These are phyloP conservation scores for Phorcus lineatus DNA, from an alignment of 2,888 invertebrate species.

Conservation along the genomic window DNA sequence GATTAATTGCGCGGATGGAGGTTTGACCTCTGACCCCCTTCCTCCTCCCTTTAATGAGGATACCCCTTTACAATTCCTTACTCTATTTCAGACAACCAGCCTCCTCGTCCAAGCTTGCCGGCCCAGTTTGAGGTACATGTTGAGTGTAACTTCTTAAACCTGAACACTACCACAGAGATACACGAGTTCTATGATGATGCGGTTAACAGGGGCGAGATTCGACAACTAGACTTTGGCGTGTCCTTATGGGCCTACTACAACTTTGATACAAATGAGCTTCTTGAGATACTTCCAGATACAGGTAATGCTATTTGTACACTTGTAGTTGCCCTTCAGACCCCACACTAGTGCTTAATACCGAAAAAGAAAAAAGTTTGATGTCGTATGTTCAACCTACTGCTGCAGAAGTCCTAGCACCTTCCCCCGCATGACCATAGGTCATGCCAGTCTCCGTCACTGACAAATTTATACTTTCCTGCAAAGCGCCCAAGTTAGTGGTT, in stretches of 20 bases:
- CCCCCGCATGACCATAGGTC: no score
- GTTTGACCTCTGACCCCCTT: no score
- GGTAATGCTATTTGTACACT: conserved; percentile 17
- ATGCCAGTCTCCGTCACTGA: no score
- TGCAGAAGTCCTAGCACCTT: no score
- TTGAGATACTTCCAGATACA: conserved; percentile 38
- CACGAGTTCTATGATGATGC: conserved; percentile 56
- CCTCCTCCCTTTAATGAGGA: no score
- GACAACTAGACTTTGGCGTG: conserved; percentile 32
- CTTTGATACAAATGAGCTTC: conserved; percentile 56
- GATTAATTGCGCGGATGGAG: no score
- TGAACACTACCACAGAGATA: conserved; percentile 48
- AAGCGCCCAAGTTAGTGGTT: no score
- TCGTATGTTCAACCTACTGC: no score
- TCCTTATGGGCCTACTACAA: conserved; percentile 50
- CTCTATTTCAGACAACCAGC: conserved; percentile 19
- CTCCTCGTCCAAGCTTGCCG: conserved; percentile 43
- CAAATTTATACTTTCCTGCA: no score
- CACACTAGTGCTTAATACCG: background rate
- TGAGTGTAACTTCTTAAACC: conserved; percentile 51
- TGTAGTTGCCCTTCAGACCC: background rate
- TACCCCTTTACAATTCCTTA: no score
- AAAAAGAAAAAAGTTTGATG: no score
- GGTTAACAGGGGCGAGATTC: conserved; percentile 45
- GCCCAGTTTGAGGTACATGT: conserved; percentile 48